Evolutionary conservation across 2,797 vertebrate genomes (phyloP).

Genomic region (Anguilla anguilla): DNA sequence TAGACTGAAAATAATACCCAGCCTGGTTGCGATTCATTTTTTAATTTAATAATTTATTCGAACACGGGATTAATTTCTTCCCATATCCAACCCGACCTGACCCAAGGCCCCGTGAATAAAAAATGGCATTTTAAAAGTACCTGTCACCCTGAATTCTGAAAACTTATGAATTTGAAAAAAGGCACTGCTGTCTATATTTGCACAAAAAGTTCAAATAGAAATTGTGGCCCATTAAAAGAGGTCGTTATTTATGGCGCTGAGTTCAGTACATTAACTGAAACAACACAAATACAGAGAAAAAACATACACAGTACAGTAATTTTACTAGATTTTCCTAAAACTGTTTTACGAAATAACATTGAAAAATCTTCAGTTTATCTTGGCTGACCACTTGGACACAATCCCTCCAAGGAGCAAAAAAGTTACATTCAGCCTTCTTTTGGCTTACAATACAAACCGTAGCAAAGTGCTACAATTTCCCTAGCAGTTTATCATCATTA

Average conservation of each 20-base stretch:
- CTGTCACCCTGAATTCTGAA: not conserved
- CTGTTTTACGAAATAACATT: not conserved
- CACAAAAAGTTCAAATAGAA: not conserved
- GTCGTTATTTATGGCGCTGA: not conserved
- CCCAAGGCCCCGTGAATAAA: not conserved
- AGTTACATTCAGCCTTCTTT: not conserved
- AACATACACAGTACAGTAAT: not conserved
- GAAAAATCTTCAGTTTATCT: not conserved
- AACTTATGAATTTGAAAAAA: not conserved
- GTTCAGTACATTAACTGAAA: not conserved
- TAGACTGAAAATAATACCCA: not conserved
- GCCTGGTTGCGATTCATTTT: not conserved
- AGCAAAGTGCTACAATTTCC: not conserved
- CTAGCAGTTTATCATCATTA: not conserved
- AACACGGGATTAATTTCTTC: not conserved
- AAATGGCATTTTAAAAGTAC: not conserved
- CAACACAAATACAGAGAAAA: not conserved
- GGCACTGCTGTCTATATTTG: not conserved
- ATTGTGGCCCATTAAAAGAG: not conserved
- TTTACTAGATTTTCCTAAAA: not conserved
- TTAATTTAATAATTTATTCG: too few relatives aligned
- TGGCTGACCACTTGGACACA: not conserved
- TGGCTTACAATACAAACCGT: not conserved
- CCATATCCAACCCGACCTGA: not conserved
- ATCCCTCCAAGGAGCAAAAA: not conserved